Evolutionary conservation across 1,140 invertebrate genomes (phyloP).

Genomic region (Elymnias hypermnestra): DNA sequence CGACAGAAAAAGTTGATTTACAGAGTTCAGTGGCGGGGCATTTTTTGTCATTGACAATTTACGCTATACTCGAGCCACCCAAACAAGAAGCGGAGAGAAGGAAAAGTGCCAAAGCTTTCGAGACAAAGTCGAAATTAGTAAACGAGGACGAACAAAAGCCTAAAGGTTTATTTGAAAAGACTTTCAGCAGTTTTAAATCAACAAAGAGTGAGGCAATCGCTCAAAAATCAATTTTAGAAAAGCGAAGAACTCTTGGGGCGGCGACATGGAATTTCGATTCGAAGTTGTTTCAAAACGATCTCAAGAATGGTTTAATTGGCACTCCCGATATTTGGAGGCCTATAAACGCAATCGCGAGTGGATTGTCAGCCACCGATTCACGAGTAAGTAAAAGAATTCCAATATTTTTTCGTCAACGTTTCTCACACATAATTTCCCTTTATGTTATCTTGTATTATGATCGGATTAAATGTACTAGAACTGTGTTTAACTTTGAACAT

Average conservation of each 20-base stretch:
- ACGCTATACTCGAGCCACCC: conserved; percentile 81
- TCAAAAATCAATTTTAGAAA: conserved; percentile 76
- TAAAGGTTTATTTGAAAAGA: conserved; percentile 56
- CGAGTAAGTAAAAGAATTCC: conserved; percentile 64
- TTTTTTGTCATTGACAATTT: conserved; percentile 85
- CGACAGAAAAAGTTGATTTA: conserved; percentile 49
- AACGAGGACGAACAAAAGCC: conserved; percentile 53
- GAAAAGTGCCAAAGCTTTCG: conserved; percentile 57
- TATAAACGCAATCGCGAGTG: conserved; percentile 82
- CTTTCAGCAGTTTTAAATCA: conserved; percentile 56
- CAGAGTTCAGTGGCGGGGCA: conserved; percentile 79
- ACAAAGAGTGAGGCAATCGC: conserved; percentile 51
- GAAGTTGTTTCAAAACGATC: conserved; percentile 81
- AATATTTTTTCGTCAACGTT: not conserved
- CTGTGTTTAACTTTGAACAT: conserved; percentile 8
- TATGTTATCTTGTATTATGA: not conserved
- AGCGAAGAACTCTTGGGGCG: conserved; percentile 80
- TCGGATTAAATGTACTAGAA: conserved; percentile 2
- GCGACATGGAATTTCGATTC: conserved; percentile 84
- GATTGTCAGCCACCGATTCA: conserved; percentile 77
- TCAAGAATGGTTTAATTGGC: conserved; percentile 78
- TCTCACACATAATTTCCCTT: not conserved
- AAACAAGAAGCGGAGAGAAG: conserved; percentile 54
- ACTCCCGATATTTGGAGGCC: conserved; percentile 87
- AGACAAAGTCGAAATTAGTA: conserved; percentile 67